A percentile compares a stretch with the other conserved stretches of the same genome.
phyloP scores from a whole-genome alignment of 2,888 invertebrate genomes.

The Lasioglossum morio region DNA sequence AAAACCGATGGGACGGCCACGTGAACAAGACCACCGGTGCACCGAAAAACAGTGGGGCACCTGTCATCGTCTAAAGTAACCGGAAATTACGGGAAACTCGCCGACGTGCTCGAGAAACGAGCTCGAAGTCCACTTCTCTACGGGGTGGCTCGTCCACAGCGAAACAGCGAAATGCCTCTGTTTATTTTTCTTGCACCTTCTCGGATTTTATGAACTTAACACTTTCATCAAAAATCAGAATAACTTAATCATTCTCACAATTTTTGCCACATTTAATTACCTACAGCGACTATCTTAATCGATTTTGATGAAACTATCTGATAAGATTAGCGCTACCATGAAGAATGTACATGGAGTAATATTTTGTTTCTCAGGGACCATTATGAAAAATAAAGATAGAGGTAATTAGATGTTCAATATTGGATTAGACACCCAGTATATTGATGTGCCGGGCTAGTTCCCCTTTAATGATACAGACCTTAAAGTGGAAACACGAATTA shows the following conservation, averaged over 20 bases:
- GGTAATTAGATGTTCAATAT: background rate
- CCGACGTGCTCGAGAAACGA: background rate
- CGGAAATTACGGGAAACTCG: background rate
- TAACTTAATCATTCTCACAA: background rate
- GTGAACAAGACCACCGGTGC: background rate
- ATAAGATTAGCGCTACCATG: too few species aligned
- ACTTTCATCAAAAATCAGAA: too few species aligned
- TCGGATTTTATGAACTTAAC: too few species aligned
- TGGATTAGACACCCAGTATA: background rate
- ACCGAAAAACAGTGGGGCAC: slow-evolving; percentile 13
- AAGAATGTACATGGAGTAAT: too few species aligned
- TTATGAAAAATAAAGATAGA: too few species aligned
- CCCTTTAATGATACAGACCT: background rate
- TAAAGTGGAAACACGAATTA: background rate
- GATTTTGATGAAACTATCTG: too few species aligned
- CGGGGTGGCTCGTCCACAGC: background rate
- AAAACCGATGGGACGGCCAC: slow-evolving; percentile 32
- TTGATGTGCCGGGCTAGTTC: background rate
- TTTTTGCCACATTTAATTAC: too few species aligned
- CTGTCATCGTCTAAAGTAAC: background rate
- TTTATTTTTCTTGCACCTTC: too few species aligned
- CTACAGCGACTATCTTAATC: too few species aligned
- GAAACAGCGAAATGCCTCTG: background rate
- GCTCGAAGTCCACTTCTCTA: background rate
- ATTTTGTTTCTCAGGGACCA: too few species aligned